A percentile compares a stretch with the other conserved stretches of the same genome.
Conservation (phyloP, 2,113 vertebrate genomes). For the Pitta sordida region DNA sequence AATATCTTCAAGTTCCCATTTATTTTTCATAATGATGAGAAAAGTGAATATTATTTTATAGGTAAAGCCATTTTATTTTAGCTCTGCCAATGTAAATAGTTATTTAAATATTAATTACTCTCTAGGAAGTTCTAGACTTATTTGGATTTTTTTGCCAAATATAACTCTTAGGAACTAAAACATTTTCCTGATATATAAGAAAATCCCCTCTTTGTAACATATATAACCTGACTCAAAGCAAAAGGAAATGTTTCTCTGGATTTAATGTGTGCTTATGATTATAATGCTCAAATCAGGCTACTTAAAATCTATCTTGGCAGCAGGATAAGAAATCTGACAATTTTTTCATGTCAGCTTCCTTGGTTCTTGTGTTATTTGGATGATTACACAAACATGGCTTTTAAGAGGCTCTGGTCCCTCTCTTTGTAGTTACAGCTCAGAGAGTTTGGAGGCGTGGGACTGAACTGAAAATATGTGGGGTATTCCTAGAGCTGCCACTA, state of each 20-base stretch:
- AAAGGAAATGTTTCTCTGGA: neutral
- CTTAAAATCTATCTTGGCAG: neutral
- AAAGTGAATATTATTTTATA: neutral
- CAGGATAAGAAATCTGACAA: neutral
- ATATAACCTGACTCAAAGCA: neutral
- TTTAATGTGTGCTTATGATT: neutral
- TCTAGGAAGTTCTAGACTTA: neutral
- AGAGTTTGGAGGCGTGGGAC: constrained; percentile 46
- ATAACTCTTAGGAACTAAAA: neutral
- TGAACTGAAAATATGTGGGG: constrained; percentile 60
- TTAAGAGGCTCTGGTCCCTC: neutral
- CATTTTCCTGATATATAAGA: neutral
- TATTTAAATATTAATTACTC: neutral
- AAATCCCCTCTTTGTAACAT: neutral
- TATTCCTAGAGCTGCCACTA: constrained; percentile 55
- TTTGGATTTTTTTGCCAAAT: constrained; percentile 17
- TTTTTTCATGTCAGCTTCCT: neutral
- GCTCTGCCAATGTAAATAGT: neutral
- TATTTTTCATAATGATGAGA: constrained; percentile 31
- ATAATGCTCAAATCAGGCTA: neutral
- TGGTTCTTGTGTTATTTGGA: neutral
- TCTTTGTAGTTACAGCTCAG: constrained; percentile 62
- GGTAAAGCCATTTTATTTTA: constrained; percentile 15
- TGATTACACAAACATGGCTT: constrained; percentile 28
- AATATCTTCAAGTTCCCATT: neutral